phyloP scores from a whole-genome alignment of 1,140 invertebrate species.

The Ceratitis capitata region DNA sequence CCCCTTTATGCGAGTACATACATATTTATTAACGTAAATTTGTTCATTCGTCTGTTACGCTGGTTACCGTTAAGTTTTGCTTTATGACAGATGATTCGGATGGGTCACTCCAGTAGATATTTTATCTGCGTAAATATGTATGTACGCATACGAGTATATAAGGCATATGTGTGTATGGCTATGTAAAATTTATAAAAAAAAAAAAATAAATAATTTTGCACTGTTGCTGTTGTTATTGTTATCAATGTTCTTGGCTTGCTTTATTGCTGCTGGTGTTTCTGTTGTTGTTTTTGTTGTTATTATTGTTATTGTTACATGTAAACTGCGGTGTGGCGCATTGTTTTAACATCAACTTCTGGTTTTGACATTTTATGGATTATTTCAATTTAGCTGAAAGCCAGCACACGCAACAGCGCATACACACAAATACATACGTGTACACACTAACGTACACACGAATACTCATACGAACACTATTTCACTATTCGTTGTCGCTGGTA shows the following conservation, averaged over 20 bases:
- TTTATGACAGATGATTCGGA: neutral
- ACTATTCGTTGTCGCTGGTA: no score
- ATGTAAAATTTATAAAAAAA: neutral
- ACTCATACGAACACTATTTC: no score
- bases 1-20: no score
- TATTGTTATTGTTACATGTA: neutral
- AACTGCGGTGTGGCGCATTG: neutral
- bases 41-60: neutral
- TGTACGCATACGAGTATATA: neutral
- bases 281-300: no score
- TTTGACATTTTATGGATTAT: constrained; percentile 43
- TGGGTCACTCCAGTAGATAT: neutral
- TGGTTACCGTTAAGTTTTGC: neutral
- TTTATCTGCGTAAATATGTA: neutral
- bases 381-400: constrained; percentile 41
- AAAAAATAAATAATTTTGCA: neutral
- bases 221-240: neutral
- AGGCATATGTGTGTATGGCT: neutral
- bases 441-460: neutral
- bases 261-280: no score
- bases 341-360: constrained; percentile 24
- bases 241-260: neutral
- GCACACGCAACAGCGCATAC: neutral
- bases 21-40: neutral
- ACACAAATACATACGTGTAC: neutral